Conservation (phyloP, 2,888 invertebrate species). For the Drosophila mercatorum region DNA sequence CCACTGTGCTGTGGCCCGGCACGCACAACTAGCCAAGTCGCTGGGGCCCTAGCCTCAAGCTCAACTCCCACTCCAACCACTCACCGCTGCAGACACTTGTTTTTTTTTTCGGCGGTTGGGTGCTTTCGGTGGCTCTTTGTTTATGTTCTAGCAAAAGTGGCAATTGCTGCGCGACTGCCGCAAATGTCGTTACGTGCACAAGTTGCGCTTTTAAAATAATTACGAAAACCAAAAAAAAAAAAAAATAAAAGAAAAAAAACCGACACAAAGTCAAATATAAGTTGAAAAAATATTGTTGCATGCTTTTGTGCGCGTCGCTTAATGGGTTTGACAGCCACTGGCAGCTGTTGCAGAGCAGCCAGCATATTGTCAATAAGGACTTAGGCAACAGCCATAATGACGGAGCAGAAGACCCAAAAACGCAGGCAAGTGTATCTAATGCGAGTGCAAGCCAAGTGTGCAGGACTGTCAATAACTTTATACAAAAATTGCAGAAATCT, state of each 20-base stretch:
- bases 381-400: slow-evolving; percentile 42
- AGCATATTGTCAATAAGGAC: slow-evolving; percentile 58
- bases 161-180: slow-evolving; percentile 68
- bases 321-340: slow-evolving; percentile 68
- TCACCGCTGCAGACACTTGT: slow-evolving; percentile 4
- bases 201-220: slow-evolving; percentile 80
- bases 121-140: slow-evolving; percentile 51
- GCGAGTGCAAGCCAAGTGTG: slow-evolving; percentile 34
- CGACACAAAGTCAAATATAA: slow-evolving; percentile 21
- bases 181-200: slow-evolving; percentile 79
- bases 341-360: slow-evolving; percentile 47
- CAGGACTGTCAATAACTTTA: slow-evolving; percentile 67
- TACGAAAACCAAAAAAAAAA: slow-evolving; percentile 59
- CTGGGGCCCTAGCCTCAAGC: slow-evolving; percentile 8
- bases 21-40: slow-evolving; percentile 32
- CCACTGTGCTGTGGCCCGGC: slow-evolving; percentile 36
- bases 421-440: slow-evolving; percentile 73
- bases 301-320: slow-evolving; percentile 63
- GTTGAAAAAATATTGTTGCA: slow-evolving; percentile 51
- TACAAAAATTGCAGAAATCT: slow-evolving; percentile 50
- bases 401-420: slow-evolving; percentile 26
- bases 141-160: slow-evolving; percentile 71
- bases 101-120: slow-evolving; percentile 18
- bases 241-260: slow-evolving; percentile 31
- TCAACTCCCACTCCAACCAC: background rate